Evolutionary conservation across 2,113 vertebrate species (phyloP), one percentile per base, ranked within the genome.

Genomic region (Cyphomyrus discorhynchus): DNA sequence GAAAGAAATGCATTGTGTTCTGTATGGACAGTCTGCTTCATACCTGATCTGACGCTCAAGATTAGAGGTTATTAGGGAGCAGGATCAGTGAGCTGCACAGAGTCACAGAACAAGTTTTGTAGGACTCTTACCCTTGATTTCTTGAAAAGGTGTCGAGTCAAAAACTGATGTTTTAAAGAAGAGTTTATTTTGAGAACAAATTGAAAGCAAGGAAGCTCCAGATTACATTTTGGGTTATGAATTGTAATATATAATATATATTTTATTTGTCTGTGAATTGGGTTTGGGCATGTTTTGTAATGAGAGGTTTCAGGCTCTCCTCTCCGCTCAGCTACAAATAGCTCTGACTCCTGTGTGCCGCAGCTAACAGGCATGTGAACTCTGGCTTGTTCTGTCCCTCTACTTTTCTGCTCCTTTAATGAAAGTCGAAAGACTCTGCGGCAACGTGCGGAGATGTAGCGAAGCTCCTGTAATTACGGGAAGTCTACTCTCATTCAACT

Each of bases 391-490:
- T 56, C 31, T 39, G 3, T 53, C 85, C 85, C 50, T 21, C 42
- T 17, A 21, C 42, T 47, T 52, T 80, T 82, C 62, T 7, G 4
- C 42, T 74, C 24, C 87, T 88, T 88, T 86, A 58, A 88, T 90
- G 70, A 88, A 53, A 90, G 74, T 88, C 86, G 21, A 19, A n/a
- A 58, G 27, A 2, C 89, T 87, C 58, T 50, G 31, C 84, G 74
- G 45, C 45, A 27, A 58, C 80, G 62, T 74, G 82, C 74, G 35
- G 17, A 58, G 88, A 77, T 15, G 45, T 49, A 89, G 86, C 24
- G 56, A 46, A 56, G 46, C 49, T 89, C 90, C 62, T 89, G 82
- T 91, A 89, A 91, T 91, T 91, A 91, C 31, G 13, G 86, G 83
- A 47, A 31, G 56, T 46, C 49, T 89, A 35, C 62, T 77, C 88